Conservation (phyloP, 2,888 invertebrate species). For the Oasisia sp. region DNA sequence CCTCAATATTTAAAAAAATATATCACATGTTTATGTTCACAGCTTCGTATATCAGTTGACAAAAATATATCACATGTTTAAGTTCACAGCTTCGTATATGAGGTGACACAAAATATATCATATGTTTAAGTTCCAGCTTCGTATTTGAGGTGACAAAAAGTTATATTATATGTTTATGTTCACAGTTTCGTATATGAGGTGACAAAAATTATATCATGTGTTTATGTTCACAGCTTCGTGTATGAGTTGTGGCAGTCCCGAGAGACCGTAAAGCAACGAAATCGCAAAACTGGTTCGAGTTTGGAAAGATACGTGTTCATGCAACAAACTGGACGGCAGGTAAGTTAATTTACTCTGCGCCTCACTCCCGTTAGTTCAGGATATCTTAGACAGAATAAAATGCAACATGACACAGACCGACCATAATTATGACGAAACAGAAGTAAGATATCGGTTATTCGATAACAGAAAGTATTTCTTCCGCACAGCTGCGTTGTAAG, state of each 20-base stretch:
- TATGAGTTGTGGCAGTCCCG: background rate
- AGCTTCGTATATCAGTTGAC: background rate
- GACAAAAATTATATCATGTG: background rate
- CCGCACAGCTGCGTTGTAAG: constrained; percentile 39
- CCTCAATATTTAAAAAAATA: background rate
- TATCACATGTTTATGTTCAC: background rate
- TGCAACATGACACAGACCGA: no score
- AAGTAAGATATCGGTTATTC: no score
- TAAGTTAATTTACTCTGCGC: background rate
- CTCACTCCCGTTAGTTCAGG: no score
- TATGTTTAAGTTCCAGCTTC: background rate
- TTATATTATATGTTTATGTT: background rate
- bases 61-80: background rate
- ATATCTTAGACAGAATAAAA: no score
- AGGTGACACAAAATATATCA: background rate
- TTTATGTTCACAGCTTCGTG: background rate
- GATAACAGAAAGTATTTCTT: background rate
- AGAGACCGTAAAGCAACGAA: background rate
- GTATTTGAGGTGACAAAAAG: no score
- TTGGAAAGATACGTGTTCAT: constrained; percentile 6
- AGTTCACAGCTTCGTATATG: background rate
- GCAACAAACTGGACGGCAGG: background rate
- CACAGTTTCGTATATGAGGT: background rate
- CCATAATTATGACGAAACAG: no score
- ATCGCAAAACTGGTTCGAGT: background rate